phyloP scores from a whole-genome alignment of 1,140 invertebrate genomes.

The Amphibalanus amphitrite region DNA sequence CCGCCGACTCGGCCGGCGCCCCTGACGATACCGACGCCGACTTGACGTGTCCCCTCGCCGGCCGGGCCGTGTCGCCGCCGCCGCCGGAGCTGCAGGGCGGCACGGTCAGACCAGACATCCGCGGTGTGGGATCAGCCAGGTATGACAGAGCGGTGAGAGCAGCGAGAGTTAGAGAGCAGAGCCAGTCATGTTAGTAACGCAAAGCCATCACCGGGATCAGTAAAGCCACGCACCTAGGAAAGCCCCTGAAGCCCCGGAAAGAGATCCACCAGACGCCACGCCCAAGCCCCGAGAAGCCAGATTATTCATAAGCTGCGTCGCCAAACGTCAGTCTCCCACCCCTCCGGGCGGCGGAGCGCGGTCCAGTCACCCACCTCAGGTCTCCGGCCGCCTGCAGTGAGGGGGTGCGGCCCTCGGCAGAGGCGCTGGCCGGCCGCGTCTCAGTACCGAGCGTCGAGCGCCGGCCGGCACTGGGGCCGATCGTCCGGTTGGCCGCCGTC shows the following conservation, averaged over 20 bases:
- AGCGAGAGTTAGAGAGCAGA: not conserved
- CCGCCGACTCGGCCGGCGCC: not conserved
- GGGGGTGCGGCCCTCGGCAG: not conserved
- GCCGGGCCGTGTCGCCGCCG: not conserved
- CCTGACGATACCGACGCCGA: not conserved
- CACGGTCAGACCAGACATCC: too few species aligned
- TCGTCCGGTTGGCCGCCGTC: not conserved
- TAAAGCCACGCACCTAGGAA: too few species aligned
- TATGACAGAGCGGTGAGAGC: too few species aligned
- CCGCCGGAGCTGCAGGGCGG: not conserved
- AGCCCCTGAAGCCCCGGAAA: too few species aligned
- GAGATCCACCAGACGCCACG: too few species aligned
- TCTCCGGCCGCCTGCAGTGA: not conserved
- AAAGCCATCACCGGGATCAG: not conserved
- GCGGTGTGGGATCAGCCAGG: too few species aligned
- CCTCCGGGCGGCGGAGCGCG: too few species aligned
- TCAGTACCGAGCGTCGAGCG: not conserved
- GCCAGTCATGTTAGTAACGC: not conserved
- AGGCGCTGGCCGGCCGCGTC: not conserved
- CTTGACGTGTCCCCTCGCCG: not conserved
- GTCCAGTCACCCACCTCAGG: not conserved
- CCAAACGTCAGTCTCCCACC: too few species aligned
- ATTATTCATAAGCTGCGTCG: too few species aligned
- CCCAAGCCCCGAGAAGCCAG: too few species aligned
- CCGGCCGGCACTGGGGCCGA: not conserved